phyloP scores from a whole-genome alignment of 1,140 invertebrate genomes.

The Phenacoccus solenopsis region DNA sequence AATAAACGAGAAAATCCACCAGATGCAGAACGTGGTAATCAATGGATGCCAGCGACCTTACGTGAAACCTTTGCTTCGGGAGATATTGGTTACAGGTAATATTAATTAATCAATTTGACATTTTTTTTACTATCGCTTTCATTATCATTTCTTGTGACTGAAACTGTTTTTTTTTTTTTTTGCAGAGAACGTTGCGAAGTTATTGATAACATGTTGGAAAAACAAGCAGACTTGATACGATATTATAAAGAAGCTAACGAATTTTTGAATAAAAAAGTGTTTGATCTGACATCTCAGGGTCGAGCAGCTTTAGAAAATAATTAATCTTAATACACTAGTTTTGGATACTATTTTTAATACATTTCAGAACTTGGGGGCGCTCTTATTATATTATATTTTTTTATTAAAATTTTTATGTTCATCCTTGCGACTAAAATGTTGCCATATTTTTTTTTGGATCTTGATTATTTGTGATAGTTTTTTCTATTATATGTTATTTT shows the following conservation, averaged over 20 bases:
- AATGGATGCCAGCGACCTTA: neutral
- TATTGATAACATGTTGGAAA: constrained; percentile 18
- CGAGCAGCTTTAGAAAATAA: neutral
- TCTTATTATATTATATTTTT: neutral
- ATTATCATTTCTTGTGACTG: neutral
- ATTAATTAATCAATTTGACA: neutral
- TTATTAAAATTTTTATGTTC: neutral
- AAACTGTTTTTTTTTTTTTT: neutral
- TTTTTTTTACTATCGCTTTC: neutral
- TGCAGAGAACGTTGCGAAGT: constrained; percentile 20
- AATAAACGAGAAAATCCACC: constrained; percentile 5
- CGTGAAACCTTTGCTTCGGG: constrained; percentile 7
- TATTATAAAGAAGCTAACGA: constrained; percentile 22
- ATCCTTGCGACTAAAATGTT: neutral
- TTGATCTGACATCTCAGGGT: constrained; percentile 15
- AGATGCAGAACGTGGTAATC: constrained; percentile 8
- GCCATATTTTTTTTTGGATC: neutral
- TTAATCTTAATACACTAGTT: neutral
- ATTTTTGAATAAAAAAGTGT: constrained; percentile 20
- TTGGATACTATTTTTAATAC: neutral
- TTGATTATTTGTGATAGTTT: neutral
- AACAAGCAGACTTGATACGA: constrained; percentile 21
- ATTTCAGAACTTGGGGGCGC: neutral
- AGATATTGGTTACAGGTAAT: constrained; percentile 22
- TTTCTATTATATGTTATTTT: neutral